Evolutionary conservation across 1,140 invertebrate genomes (phyloP), one percentile per base, ranked within the genome.

Genomic region (Pseudomyrmex pallidus): DNA sequence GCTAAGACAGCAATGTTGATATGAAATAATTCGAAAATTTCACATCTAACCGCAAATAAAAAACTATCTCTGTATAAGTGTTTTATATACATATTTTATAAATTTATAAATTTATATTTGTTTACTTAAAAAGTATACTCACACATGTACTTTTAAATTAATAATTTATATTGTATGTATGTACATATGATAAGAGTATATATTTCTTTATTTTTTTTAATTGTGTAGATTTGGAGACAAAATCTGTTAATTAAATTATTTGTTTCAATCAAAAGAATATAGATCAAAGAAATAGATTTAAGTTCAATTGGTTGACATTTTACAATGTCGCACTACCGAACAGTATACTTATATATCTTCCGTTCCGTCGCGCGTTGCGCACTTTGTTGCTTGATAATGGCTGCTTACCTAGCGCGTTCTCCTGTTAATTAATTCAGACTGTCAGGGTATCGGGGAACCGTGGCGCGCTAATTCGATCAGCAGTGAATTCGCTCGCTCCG

Each of bases 401-500:
- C 91, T 92, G 91, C 90, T 92, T 93, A 92, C 84, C 85, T 92
- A 89, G 84, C 85, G 87, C 87, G 84, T 90, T 92, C 90, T 89
- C 83, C 89, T 92, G 93, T 94, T 94, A 94, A 94, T 94, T 94
- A 93, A 93, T 94, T 92, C 90, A 92, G 91, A 93, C 93, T 93
- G 92, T 92, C 91, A 92, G 90, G 91, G 91, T 94, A 94, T 94
- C 93, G 91, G 90, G 90, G 88, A 93, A 92, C 91, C 92, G 91
- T 92, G 89, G 90, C 87, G 91, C 91, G 92, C 91, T 94, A 94
- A 94, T 94, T 94, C 92, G 93, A 94, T 94, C 93, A 94, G 89
- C 85, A 92, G 91, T 90, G 90, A 92, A 91, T 89, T 92, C 91
- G 86, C 89, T 90, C 89, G 88, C 86, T 90, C 89, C 91, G 85